A percentile compares a stretch with the other conserved stretches of the same genome.
phyloP scores from a whole-genome alignment of 1,140 invertebrate species.

The Atta colombica region DNA sequence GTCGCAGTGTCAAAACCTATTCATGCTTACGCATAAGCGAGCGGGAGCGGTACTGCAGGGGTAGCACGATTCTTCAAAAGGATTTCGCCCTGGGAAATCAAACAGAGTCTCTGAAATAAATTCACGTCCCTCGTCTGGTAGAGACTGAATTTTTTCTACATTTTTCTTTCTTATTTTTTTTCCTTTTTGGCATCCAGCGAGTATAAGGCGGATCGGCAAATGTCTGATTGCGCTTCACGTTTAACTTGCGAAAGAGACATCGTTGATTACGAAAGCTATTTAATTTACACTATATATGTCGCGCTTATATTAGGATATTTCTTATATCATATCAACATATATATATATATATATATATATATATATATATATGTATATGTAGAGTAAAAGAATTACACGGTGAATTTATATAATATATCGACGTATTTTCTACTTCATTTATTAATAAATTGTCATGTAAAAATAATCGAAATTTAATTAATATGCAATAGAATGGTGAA shows the following conservation, averaged over 20 bases:
- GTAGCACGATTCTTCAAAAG: constrained; percentile 57
- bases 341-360: too few species aligned
- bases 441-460: not conserved
- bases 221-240: constrained; percentile 38
- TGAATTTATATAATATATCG: not conserved
- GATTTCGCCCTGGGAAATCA: constrained; percentile 68
- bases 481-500: not conserved
- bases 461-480: not conserved
- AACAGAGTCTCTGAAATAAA: constrained; percentile 61
- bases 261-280: constrained; percentile 40
- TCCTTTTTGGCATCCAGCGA: not conserved
- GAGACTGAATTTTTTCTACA: constrained; percentile 46
- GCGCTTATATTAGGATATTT: not conserved
- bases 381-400: not conserved
- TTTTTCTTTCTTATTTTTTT: not conserved
- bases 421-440: not conserved
- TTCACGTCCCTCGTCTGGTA: constrained; percentile 20
- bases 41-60: not conserved
- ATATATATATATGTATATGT: too few species aligned
- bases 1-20: constrained; percentile 54
- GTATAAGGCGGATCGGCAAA: not conserved
- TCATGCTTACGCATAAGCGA: constrained; percentile 49
- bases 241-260: constrained; percentile 13
- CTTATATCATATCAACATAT: not conserved
- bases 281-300: not conserved